A percentile compares a stretch with the other conserved stretches of the same genome.
Conservation (phyloP, 2,888 invertebrate species). For the Sylvicola cinctus region DNA sequence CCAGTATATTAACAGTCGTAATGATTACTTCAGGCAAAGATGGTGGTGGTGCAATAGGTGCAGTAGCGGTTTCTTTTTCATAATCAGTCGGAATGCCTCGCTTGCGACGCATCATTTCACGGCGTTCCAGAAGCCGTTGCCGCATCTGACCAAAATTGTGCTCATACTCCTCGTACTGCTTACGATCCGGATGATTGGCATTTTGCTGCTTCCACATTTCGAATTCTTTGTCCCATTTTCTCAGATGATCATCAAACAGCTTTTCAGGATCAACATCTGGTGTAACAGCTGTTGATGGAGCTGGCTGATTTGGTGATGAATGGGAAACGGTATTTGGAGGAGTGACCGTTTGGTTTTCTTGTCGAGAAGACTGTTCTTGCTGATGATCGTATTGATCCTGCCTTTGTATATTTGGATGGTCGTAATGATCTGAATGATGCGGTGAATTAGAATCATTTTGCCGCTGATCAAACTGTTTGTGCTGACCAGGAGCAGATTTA, state of each 20-base stretch:
- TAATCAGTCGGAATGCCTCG: conserved; percentile 1
- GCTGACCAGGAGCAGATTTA: too few relatives aligned
- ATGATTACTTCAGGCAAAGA: conserved; percentile 14
- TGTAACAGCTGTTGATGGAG: neutral
- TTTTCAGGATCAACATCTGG: conserved; percentile 30
- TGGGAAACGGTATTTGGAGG: too few relatives aligned
- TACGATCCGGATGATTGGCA: conserved; percentile 76
- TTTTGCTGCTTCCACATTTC: conserved; percentile 82
- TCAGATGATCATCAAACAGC: conserved; percentile 72
- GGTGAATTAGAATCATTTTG: too few relatives aligned
- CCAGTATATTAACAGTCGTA: conserved; percentile 7
- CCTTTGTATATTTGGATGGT: too few relatives aligned
- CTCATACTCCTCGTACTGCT: conserved; percentile 68
- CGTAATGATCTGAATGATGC: too few relatives aligned
- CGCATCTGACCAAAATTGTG: conserved; percentile 74
- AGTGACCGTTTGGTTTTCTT: too few relatives aligned
- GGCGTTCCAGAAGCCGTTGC: conserved; percentile 51
- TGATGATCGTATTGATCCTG: too few relatives aligned
- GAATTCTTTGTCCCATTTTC: conserved; percentile 82
- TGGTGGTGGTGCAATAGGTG: conserved; percentile 14
- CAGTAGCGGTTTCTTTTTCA: conserved; percentile 9
- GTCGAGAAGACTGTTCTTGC: too few relatives aligned
- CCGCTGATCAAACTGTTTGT: too few relatives aligned
- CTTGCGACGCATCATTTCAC: conserved; percentile 59
- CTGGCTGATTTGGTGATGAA: too few relatives aligned